Evolutionary conservation across 2,888 invertebrate genomes (phyloP), one percentile per base, ranked within the genome.

Genomic region (Calliopum simillimum): DNA sequence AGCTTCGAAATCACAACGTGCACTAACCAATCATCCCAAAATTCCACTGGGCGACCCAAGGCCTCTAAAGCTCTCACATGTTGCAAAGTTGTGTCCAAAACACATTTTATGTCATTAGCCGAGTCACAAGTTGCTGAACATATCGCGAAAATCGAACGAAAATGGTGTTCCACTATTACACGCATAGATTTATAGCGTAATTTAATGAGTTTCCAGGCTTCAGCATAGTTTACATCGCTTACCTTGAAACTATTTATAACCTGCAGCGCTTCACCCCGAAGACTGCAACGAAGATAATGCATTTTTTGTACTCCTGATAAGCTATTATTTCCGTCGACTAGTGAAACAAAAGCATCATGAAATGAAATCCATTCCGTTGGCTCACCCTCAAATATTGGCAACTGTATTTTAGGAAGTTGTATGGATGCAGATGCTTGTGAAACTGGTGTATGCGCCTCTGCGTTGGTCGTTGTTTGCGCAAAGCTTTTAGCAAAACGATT

Each of bases 1-100:
- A 74, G 66, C 58, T 74, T 73, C 33, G n/a, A 43, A 2, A 64
- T 53, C 4, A 49, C 64, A 14, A 63, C 44, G 56, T 68, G 47
- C 1, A 73, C 68, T 8, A 73, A 25, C 69, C 70, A 69, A 53
- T 73, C 69, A 23, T 73, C 74, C 64, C 65, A 70, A 47, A 70
- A 59, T 13, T 65, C 43, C 19, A 70, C 65, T 13, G 59, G 51
- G 13, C 73, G 70, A 19, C 56, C 70, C 13, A 65, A 47, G 13
- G 65, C 59, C 19, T 58, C 49, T 43, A 65, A 25, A n/a, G 49
- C 65, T 46, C 58, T 56, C 14, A 58, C 55, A 23, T 58, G 55
- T 41, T 69, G 63, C 47, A 63, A 19, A 23, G 44, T n/a, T n/a
- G n/a, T n/a, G n/a, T n/a, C n/a, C n/a, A n/a, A n/a, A n/a, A n/a